These are phyloP conservation scores for Myiothlypis chrysogaster DNA, from an alignment of 2,797 vertebrate genomes.

Conservation along the genomic window DNA sequence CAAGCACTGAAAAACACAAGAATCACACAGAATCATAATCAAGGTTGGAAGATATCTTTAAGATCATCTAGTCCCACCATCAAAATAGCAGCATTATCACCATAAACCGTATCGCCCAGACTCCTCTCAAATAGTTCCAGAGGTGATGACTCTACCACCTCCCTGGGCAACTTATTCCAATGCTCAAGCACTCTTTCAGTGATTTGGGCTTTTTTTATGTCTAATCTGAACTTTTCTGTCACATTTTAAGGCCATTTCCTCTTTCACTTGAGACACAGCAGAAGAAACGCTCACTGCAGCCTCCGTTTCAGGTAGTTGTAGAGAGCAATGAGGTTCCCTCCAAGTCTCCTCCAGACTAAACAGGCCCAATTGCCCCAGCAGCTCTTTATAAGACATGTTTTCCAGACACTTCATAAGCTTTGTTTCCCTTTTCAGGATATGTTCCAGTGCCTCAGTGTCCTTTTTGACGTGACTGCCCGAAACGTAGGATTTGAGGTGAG, in stretches of 20 bases:
- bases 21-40: not conserved
- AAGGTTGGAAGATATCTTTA: not conserved
- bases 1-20: not conserved
- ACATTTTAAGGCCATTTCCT: not conserved
- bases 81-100: not conserved
- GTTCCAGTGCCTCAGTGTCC: not conserved
- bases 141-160: not conserved
- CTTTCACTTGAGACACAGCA: not conserved
- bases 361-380: not conserved
- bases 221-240: not conserved
- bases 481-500: not conserved
- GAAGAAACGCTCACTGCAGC: not conserved
- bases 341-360: not conserved
- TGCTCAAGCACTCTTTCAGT: not conserved
- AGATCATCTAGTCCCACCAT: not conserved
- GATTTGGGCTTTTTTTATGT: not conserved
- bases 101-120: not conserved
- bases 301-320: not conserved
- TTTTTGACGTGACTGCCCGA: not conserved
- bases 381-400: not conserved
- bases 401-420: not conserved
- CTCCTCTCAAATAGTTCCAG: not conserved
- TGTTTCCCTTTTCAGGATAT: rapidly evolving
- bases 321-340: not conserved
- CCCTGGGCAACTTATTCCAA: not conserved